A percentile compares a stretch with the other conserved stretches of the same genome.
Evolutionary conservation across 2,888 invertebrate species (phyloP).

Genomic region (Sycophila texana): DNA sequence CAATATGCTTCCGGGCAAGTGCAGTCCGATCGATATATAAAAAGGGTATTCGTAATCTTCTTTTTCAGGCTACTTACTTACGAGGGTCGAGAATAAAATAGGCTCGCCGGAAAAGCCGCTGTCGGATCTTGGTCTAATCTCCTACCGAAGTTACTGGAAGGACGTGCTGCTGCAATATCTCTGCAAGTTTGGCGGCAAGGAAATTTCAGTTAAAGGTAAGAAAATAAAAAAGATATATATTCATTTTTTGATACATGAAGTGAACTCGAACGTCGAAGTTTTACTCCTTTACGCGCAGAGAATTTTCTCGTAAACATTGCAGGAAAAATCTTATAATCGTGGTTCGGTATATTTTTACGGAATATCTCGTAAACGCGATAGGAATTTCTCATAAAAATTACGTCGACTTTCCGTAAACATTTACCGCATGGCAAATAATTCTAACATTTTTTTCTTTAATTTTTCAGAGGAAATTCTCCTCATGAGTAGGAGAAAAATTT

Average conservation of each 20-base stretch:
- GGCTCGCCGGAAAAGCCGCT: conserved; percentile 99
- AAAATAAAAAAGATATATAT: no score
- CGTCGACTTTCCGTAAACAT: no score
- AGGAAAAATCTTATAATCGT: no score
- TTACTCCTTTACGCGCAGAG: neutral
- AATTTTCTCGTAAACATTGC: neutral
- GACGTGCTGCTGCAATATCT: conserved; percentile 94
- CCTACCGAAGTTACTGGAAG: conserved; percentile 99
- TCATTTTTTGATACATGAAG: no score
- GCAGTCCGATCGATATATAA: neutral
- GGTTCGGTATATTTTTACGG: neutral
- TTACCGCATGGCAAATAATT: no score
- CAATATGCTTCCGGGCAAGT: neutral
- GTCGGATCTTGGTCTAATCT: conserved; percentile 97
- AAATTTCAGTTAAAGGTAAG: conserved; percentile 92
- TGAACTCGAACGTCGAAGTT: no score
- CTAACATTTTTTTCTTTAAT: no score
- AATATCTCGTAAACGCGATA: neutral
- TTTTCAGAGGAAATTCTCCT: no score
- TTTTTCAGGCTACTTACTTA: conserved; percentile 92
- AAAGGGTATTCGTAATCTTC: conserved; percentile 32
- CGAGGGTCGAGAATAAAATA: conserved; percentile 96
- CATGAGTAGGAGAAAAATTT: neutral
- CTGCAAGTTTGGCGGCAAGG: conserved; percentile 91
- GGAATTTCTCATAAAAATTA: no score